A percentile compares a stretch with the other conserved stretches of the same genome.
phyloP scores from a whole-genome alignment of 2,797 vertebrate genomes.

The Epinephelus malabaricus region DNA sequence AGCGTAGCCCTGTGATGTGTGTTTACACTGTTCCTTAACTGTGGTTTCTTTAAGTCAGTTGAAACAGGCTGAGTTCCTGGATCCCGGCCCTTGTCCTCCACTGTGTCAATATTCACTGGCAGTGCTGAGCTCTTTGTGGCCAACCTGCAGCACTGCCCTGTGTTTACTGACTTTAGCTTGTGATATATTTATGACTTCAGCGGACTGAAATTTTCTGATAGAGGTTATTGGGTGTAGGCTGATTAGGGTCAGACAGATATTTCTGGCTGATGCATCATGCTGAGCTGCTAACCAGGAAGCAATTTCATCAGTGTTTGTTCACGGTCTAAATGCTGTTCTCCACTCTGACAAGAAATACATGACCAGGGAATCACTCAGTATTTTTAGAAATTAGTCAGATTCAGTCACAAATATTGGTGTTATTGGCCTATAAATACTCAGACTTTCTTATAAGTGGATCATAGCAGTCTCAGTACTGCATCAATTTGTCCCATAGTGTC shows the following conservation, averaged over 20 bases:
- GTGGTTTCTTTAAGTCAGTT: slow-evolving; percentile 36
- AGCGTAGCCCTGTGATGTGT: not conserved
- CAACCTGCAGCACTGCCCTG: slow-evolving; percentile 6
- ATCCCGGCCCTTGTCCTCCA: slow-evolving; percentile 26
- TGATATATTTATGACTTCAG: slow-evolving; percentile 45
- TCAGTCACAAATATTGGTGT: not conserved
- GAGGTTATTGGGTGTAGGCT: slow-evolving; percentile 25
- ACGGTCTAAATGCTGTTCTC: not conserved
- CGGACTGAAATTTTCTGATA: slow-evolving; percentile 17
- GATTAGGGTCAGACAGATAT: slow-evolving; percentile 27
- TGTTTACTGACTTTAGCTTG: slow-evolving; percentile 49
- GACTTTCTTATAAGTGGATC: not conserved
- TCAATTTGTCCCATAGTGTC: not conserved
- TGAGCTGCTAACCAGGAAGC: slow-evolving; percentile 14
- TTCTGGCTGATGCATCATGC: not conserved
- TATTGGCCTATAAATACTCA: not conserved
- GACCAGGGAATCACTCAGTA: not conserved
- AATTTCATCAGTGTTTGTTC: slow-evolving; percentile 11
- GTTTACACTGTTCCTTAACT: slow-evolving; percentile 40
- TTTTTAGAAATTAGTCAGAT: not conserved
- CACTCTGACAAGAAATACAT: not conserved
- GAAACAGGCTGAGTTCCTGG: slow-evolving; percentile 56
- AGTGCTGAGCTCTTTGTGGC: slow-evolving; percentile 12
- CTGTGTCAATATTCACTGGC: slow-evolving; percentile 51
- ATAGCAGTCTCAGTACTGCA: not conserved